Percentiles rank a stretch among this genome's conserved stretches.
Evolutionary conservation across 1,140 invertebrate species (phyloP).

Genomic region (Micrasema longulum): DNA sequence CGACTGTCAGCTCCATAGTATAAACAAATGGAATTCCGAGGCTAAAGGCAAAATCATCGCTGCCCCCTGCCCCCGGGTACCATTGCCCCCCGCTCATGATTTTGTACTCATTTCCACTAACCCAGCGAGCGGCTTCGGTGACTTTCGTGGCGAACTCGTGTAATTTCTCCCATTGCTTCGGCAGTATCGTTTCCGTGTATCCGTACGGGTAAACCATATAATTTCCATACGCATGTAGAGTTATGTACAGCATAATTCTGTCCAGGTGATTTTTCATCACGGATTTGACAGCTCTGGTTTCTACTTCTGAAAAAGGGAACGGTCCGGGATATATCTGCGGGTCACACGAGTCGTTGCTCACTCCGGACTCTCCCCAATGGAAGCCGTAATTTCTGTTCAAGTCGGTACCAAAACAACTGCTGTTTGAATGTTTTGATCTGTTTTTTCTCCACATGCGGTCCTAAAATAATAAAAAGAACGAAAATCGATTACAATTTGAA

Average conservation of each 20-base stretch:
- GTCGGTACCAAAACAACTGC: conserved; percentile 72
- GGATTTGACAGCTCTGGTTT: conserved; percentile 74
- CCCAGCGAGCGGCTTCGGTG: not conserved
- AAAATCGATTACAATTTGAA: too few species aligned
- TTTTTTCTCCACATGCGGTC: conserved; percentile 74
- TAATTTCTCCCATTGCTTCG: not conserved
- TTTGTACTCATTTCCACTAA: not conserved
- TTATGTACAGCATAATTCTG: conserved; percentile 74
- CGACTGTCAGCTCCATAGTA: conserved; percentile 75
- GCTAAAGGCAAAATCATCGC: conserved; percentile 78
- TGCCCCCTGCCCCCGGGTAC: conserved; percentile 75
- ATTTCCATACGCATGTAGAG: conserved; percentile 77
- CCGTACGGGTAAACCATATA: conserved; percentile 73
- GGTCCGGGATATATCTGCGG: conserved; percentile 78
- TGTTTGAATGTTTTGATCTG: conserved; percentile 58
- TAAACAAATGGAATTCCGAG: conserved; percentile 75
- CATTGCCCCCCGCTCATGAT: conserved; percentile 60
- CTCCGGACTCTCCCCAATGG: conserved; percentile 75
- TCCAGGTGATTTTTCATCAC: conserved; percentile 67
- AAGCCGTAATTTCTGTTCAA: conserved; percentile 77
- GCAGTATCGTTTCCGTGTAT: conserved; percentile 55
- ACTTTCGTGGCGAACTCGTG: not conserved
- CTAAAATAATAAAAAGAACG: conserved; percentile 53
- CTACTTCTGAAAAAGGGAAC: conserved; percentile 80
- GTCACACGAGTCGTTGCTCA: conserved; percentile 74